Evolutionary conservation across 2,113 vertebrate species (phyloP).

Genomic region (Dipodomys spectabilis): DNA sequence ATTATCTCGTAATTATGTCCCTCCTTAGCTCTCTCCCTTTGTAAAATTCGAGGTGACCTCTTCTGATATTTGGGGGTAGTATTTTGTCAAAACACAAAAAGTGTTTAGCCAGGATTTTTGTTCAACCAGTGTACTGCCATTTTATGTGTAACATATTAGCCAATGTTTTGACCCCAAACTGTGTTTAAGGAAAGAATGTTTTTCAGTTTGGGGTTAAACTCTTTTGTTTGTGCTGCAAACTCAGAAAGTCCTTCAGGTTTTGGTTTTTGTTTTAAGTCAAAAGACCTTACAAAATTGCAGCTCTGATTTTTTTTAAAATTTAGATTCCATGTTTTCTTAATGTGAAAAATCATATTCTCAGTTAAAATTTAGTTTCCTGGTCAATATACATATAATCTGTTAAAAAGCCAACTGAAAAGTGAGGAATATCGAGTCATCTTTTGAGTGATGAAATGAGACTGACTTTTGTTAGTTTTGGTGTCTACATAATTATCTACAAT

Average conservation of each 20-base stretch:
- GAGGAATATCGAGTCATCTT: not conserved
- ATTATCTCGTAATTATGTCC: slow-evolving; percentile 42
- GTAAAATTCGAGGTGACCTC: slow-evolving; percentile 39
- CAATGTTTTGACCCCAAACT: slow-evolving; percentile 71
- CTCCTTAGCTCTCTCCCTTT: slow-evolving; percentile 38
- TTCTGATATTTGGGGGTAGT: slow-evolving; percentile 41
- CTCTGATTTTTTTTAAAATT: slow-evolving; percentile 54
- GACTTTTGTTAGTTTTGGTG: not conserved
- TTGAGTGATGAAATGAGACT: not conserved
- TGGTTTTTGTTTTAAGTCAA: slow-evolving; percentile 17
- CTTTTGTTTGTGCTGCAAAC: slow-evolving; percentile 66
- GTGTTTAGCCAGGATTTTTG: slow-evolving; percentile 63
- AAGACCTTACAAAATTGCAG: slow-evolving; percentile 26
- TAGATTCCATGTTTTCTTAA: slow-evolving; percentile 38
- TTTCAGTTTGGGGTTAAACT: slow-evolving; percentile 71
- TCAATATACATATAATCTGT: not conserved
- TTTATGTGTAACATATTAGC: not conserved
- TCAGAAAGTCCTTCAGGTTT: not conserved
- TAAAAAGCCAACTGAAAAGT: not conserved
- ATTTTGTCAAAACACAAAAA: slow-evolving; percentile 70
- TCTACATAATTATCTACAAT: slow-evolving; percentile 36
- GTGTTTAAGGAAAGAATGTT: slow-evolving; percentile 48
- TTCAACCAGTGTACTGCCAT: not conserved
- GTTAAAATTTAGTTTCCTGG: slow-evolving; percentile 49
- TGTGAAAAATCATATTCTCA: slow-evolving; percentile 17